A percentile compares a stretch with the other conserved stretches of the same genome.
Evolutionary conservation across 2,797 vertebrate species (phyloP).

Genomic region (Pangasius macronema): DNA sequence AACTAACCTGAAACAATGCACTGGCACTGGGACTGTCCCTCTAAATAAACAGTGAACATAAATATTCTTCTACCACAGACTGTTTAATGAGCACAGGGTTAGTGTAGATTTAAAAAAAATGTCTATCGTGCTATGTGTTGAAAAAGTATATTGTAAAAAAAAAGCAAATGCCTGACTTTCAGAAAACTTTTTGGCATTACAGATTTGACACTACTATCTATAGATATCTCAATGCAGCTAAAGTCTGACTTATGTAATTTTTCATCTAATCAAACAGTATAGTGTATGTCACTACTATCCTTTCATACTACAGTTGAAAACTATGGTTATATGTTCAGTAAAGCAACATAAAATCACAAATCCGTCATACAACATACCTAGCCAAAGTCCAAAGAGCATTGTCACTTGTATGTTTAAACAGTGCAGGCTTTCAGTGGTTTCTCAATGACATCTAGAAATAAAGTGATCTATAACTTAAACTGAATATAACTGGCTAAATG

Average conservation of each 20-base stretch:
- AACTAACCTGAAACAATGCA: neutral
- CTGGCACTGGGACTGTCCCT: neutral
- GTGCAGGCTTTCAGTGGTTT: neutral
- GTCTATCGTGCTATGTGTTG: too few species aligned
- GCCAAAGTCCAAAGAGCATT: neutral
- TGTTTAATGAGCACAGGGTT: neutral
- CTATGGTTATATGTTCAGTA: neutral
- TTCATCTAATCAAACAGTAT: neutral
- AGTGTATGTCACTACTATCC: neutral
- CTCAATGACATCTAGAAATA: neutral
- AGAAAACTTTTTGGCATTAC: neutral
- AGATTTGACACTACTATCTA: neutral
- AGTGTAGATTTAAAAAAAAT: neutral
- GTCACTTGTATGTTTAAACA: constrained; percentile 4
- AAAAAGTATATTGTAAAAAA: neutral
- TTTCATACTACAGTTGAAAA: neutral
- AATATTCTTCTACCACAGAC: neutral
- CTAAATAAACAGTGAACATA: neutral
- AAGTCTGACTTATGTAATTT: neutral
- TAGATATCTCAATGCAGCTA: neutral
- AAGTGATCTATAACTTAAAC: neutral
- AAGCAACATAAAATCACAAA: neutral
- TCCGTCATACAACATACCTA: neutral
- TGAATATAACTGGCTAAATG: neutral
- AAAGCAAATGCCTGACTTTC: neutral